Conservation (phyloP, 1,140 invertebrate species). For the Belonocnema kinseyi region DNA sequence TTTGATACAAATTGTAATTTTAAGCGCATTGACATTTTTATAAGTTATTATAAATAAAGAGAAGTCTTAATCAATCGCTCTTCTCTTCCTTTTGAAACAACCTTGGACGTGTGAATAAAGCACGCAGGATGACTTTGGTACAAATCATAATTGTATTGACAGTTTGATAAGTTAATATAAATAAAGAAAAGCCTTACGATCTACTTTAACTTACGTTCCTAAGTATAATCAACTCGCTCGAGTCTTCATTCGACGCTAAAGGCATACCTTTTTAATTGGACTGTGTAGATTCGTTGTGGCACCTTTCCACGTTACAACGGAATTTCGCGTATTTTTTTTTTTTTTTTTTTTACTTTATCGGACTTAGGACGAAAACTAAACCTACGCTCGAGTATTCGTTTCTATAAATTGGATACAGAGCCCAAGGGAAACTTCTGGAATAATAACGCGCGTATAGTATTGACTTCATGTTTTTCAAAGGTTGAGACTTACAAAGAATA, state of each 20-base stretch:
- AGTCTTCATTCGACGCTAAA: conserved; percentile 39
- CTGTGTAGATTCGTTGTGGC: conserved; percentile 14
- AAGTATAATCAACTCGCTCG: conserved; percentile 12
- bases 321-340: background rate
- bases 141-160: conserved; percentile 64
- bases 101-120: background rate
- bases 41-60: conserved; percentile 53
- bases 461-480: background rate
- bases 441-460: background rate
- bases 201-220: conserved; percentile 16
- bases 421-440: background rate
- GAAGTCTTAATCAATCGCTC: background rate
- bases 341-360: too few species aligned
- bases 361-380: conserved; percentile 17
- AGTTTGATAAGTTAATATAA: conserved; percentile 69
- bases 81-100: background rate
- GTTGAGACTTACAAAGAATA: background rate
- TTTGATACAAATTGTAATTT: conserved; percentile 57
- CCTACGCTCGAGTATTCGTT: conserved; percentile 18
- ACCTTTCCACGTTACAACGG: background rate
- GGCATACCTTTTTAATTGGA: conserved; percentile 27
- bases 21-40: conserved; percentile 51
- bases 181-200: conserved; percentile 55
- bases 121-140: conserved; percentile 49
- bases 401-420: conserved; percentile 9